Base-by-base conservation (phyloP, 2,797 vertebrate species). In the Pampus argenteus region DNA sequence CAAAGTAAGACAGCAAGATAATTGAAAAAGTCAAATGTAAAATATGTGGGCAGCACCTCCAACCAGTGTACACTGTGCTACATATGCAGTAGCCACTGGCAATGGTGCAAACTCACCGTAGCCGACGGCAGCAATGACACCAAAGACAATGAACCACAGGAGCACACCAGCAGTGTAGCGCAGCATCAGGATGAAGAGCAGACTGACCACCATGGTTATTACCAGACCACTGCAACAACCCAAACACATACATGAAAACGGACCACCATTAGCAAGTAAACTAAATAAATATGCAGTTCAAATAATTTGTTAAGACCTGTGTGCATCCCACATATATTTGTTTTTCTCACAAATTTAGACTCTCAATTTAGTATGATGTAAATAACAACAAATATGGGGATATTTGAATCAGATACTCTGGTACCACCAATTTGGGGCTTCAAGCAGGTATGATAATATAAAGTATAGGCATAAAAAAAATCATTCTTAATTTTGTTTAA, bases 101-200 rank as follows among this genome's bases (percentile, higher is more conserved):
- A 28, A 48, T 23, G 22, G 18, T 34, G 51, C 25, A 22, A 58
- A 58, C 90, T 91, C 63, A 93, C 98, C 98, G 10, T 96, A 99
- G 60, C 93, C 96, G 55, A 98, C 89, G 54, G 95, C 93, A 66
- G 88, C 79, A 60, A 98, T 92, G 64, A 98, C 94, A 44, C 95
- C 95, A 13, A 96, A 87, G 78, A 97, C 95, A 84, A 97, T 95
- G 85, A 97, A 81, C 97, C 97, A 99, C 90, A 99, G 94, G 9
- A 99, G 94, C 38, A 96, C 86, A 22, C 96, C 96, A 14, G 97
- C 97, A 4, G 92, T 97, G 91, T 93, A 98, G 65, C 96, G 96
- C 86, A 99, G 73, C 55, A 99, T 92, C 47, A 99, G 91, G 86
- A 99, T 95, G 84, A 99, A 98, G 25, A 94, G 66, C 86, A 98